Base-by-base conservation (phyloP, 2,113 vertebrate genomes). In the Ploceus nigricollis region DNA sequence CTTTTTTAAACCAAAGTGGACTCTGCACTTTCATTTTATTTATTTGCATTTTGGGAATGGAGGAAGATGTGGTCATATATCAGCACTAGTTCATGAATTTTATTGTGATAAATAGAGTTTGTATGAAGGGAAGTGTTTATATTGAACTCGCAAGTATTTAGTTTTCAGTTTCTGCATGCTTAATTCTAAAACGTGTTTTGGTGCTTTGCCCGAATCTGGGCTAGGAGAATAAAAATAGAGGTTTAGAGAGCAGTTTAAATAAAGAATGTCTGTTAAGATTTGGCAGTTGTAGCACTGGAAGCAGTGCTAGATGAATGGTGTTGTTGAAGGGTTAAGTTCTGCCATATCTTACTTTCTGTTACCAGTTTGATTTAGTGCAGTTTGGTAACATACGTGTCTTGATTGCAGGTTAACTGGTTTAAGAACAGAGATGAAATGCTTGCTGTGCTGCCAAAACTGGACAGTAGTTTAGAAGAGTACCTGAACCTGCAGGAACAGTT, bases 391-490 rank as follows among this genome's bases (percentile, higher is more conserved):
- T 60, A 45, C 78, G 42, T 92, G 39, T 56, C 40, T 66, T 95
- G 78, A 42, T 96, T 93, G 27, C 94, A 99, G 99, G 99, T 99
- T 78, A 99, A 99, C 97, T 99, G 99, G 99, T 99, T 99, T 94
- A 99, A 99, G 96, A 99, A 99, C 90, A 98, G 99, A 30, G 99
- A 99, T 13, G 99, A 99, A 97, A 99, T 99, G 99, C 97, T 99
- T 85, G 97, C 97, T 13, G 99, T 99, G 71, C 97, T 99, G 92
- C 99, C 99, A 10, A 99, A 99, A 94, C 94, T 99, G 97, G 99
- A 99, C 60, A 98, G 97, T 86, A 98, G 98, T 6, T 98, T 99
- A 82, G 99, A 98, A 37, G 99, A 99, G 89, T 99, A 99, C 94
- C 95, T 99, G 57, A 98, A 95, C 82, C 97, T 99, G 80, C 99